These are phyloP conservation scores for Temnothorax curvispinosus DNA, from an alignment of 1,140 invertebrate species.

Conservation along the genomic window DNA sequence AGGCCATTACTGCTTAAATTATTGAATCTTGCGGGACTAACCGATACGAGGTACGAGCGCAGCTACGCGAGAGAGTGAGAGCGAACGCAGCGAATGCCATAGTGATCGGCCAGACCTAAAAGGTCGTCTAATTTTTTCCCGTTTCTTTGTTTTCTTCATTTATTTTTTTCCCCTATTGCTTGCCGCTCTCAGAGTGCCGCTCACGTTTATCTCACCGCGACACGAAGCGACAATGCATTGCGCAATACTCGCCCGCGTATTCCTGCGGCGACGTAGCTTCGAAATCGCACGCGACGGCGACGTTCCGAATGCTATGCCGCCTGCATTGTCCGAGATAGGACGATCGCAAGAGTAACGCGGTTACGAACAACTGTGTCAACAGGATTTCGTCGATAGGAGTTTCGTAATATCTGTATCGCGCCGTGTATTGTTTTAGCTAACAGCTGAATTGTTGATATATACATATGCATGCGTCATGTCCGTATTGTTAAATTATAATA, in stretches of 20 bases:
- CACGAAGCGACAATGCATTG: constrained; percentile 20
- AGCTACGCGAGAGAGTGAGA: background rate
- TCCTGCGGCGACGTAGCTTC: constrained; percentile 17
- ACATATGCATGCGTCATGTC: background rate
- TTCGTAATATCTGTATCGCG: constrained; percentile 20
- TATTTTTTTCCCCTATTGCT: background rate
- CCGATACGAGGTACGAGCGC: constrained; percentile 16
- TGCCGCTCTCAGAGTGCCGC: background rate
- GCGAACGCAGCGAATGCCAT: background rate
- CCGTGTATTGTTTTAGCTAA: background rate
- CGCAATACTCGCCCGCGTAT: constrained; percentile 13
- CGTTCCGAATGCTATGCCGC: background rate
- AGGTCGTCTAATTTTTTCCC: constrained; percentile 1
- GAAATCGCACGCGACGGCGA: constrained; percentile 12
- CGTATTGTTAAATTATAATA: background rate
- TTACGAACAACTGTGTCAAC: constrained; percentile 22
- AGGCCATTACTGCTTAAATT: constrained; percentile 57
- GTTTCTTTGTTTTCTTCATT: background rate
- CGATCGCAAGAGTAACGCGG: constrained; percentile 12
- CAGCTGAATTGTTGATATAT: background rate
- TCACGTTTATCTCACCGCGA: constrained; percentile 25
- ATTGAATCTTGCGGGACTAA: constrained; percentile 48
- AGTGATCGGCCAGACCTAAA: background rate
- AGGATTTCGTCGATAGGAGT: constrained; percentile 18
- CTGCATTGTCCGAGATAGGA: constrained; percentile 26